Conservation (phyloP, 2,888 invertebrate species). For the Orthosia gothica region DNA sequence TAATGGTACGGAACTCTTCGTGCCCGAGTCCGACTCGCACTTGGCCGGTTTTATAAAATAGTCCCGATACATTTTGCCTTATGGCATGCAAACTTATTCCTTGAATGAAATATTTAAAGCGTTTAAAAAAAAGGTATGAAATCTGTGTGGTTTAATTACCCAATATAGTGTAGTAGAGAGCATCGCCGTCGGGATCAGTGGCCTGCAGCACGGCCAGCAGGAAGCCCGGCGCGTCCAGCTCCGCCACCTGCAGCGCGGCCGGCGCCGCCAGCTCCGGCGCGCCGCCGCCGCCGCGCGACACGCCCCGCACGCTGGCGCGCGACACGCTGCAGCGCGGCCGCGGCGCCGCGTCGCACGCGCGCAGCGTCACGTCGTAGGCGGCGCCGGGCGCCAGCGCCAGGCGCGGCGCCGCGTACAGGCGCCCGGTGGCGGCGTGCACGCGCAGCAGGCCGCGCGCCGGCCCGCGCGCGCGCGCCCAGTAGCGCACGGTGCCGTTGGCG, state of each 20-base stretch:
- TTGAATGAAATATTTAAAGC: too few relatives aligned
- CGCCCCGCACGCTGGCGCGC: slow-evolving; percentile 93
- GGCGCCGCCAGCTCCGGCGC: slow-evolving; percentile 92
- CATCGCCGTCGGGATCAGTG: slow-evolving; percentile 96
- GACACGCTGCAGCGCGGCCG: slow-evolving; percentile 95
- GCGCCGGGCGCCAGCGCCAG: slow-evolving; percentile 92
- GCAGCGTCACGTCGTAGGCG: slow-evolving; percentile 87
- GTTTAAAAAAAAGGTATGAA: too few relatives aligned
- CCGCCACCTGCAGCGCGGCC: slow-evolving; percentile 94
- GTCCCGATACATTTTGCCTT: too few relatives aligned
- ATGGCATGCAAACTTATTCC: background rate
- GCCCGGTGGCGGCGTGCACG: slow-evolving; percentile 95
- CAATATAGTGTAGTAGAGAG: slow-evolving; percentile 97
- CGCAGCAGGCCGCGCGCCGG: slow-evolving; percentile 95
- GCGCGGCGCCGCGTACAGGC: slow-evolving; percentile 94
- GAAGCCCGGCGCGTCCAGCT: slow-evolving; percentile 97
- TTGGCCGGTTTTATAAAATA: too few relatives aligned
- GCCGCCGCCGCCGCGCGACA: slow-evolving; percentile 91
- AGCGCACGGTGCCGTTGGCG: slow-evolving; percentile 95
- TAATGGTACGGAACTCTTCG: too few relatives aligned
- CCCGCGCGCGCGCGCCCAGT: slow-evolving; percentile 93
- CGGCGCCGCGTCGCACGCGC: slow-evolving; percentile 95
- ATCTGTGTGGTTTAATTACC: slow-evolving; percentile 86
- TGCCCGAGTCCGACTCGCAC: too few relatives aligned
- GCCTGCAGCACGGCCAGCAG: slow-evolving; percentile 97